Percentiles rank a stretch among this genome's conserved stretches.
Evolutionary conservation across 2,888 invertebrate genomes (phyloP).

Genomic region (Oscheius myriophilus): DNA sequence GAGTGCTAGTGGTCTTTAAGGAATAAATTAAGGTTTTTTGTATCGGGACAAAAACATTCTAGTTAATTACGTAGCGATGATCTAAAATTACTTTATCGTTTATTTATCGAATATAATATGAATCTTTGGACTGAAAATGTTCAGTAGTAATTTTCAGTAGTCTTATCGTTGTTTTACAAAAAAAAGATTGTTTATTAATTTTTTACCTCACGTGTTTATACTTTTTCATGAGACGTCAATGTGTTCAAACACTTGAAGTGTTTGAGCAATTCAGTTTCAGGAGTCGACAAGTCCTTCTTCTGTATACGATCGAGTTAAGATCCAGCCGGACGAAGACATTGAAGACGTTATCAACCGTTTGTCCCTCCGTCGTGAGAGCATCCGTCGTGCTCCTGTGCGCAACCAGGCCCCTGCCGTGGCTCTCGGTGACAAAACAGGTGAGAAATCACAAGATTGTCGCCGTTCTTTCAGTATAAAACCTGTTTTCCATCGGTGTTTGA

Average conservation of each 20-base stretch:
- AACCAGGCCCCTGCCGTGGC: constrained; percentile 28
- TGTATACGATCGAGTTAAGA: constrained; percentile 33
- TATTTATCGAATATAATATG: too few species aligned
- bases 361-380: constrained; percentile 37
- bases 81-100: too few species aligned
- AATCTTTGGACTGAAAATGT: too few species aligned
- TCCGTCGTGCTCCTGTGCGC: constrained; percentile 49
- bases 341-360: constrained; percentile 52
- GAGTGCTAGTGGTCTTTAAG: too few species aligned
- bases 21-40: too few species aligned
- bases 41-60: too few species aligned
- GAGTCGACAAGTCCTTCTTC: constrained; percentile 2
- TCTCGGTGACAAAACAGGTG: constrained; percentile 23
- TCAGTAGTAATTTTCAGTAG: too few species aligned
- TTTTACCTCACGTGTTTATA: too few species aligned
- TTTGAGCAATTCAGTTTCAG: neutral
- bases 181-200: too few species aligned
- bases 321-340: constrained; percentile 50
- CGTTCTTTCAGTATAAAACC: neutral
- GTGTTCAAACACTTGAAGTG: neutral
- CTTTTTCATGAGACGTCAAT: too few species aligned
- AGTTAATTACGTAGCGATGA: too few species aligned
- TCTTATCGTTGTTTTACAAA: too few species aligned
- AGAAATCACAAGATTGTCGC: neutral
- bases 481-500: neutral